Evolutionary conservation across 2,888 invertebrate species (phyloP), one percentile per base, ranked within the genome.

Genomic region (Lepas anatifera): DNA sequence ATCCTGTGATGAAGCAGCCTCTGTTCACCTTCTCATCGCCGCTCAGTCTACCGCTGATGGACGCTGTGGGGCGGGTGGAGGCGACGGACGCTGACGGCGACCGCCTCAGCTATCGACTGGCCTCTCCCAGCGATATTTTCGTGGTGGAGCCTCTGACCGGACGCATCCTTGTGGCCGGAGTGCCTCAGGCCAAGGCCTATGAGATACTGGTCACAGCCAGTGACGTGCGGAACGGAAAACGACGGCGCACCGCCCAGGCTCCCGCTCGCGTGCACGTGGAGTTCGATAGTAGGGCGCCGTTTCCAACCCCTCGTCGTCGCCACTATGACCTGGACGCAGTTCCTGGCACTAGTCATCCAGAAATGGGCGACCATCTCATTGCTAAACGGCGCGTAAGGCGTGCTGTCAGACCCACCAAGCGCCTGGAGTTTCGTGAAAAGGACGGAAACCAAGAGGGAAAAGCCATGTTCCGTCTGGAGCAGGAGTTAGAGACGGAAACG

Each of bases 131-230:
- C 74, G 90, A 90, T 77, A 83, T 90, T 75, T 87, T 92, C 58
- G 90, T 94, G 22, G 90, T 96, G 74, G 92, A 95, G 4, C 95
- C 95, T 0, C 93, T 93, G 81, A 93, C 94, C 0, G 96, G 96
- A 0, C 92, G 93, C 78, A 81, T 97, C 27, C 86, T 95, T 76
- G 80, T 95, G 67, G 89, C 88, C 25, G 89, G 88, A 32, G 74
- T 75, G 10, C 75, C 74, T 13, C 79, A 84, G 71, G 84, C 82
- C 72, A 80, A 82, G 73, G 87, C 87, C 75, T 83, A 87, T 67
- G 86, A 89, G 76, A 78, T 95, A 67, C 85, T 87, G 73, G 88
- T 93, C 3, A 85, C 90, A 75, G 92, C 93, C 1, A 93, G 92
- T 78, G 94, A 94, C 78, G 81, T 90, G 0, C 85, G 92, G 8